Evolutionary conservation across 2,888 invertebrate genomes (phyloP).

Genomic region (Buathra laborator): DNA sequence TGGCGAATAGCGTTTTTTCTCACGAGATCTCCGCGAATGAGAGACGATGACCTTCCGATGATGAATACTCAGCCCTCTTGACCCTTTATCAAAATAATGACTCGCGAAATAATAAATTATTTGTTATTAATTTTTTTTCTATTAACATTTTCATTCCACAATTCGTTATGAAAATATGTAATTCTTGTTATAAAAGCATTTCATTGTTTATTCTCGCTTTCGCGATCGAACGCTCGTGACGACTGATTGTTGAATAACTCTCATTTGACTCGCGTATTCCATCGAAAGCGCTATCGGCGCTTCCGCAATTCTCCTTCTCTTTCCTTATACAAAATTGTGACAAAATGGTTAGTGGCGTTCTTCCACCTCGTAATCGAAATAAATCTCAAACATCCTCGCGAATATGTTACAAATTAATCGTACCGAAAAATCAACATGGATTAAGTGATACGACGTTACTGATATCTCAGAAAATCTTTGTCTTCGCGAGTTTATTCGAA

Average conservation of each 20-base stretch:
- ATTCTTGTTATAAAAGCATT: background rate
- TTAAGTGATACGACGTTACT: conserved; percentile 60
- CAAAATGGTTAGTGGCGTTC: conserved; percentile 78
- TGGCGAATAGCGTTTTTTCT: no score
- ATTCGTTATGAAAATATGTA: background rate
- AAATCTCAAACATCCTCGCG: conserved; percentile 73
- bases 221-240: background rate
- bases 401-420: conserved; percentile 52
- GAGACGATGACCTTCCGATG: no score
- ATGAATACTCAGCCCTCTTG: no score
- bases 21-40: no score
- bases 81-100: no score
- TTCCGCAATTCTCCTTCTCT: conserved; percentile 69
- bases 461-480: conserved; percentile 56
- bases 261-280: conserved; percentile 32
- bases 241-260: background rate
- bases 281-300: conserved; percentile 26
- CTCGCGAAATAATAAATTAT: no score
- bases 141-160: no score
- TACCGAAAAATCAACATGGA: conserved; percentile 39
- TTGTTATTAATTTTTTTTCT: no score
- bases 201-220: background rate
- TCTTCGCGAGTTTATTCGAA: conserved; percentile 32
- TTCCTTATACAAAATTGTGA: conserved; percentile 69
- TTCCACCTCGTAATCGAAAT: conserved; percentile 74